These are phyloP conservation scores for Elgaria multicarinata DNA, from an alignment of 2,113 vertebrate genomes.

Conservation along the genomic window DNA sequence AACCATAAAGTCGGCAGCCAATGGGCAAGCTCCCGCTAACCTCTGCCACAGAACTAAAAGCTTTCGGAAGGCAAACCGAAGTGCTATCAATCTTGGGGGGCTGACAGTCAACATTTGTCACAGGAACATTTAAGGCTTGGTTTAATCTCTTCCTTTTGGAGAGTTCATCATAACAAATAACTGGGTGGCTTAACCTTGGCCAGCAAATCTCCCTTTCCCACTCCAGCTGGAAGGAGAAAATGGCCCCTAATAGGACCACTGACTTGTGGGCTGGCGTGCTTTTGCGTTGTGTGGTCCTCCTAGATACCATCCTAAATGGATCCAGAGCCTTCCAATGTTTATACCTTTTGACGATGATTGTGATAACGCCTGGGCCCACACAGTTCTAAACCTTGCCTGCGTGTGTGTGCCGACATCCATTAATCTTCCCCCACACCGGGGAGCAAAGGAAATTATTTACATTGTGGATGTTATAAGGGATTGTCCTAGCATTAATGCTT, in stretches of 20 bases:
- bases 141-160: conserved; percentile 77
- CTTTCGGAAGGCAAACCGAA: conserved; percentile 75
- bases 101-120: conserved; percentile 80
- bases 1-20: conserved; percentile 61
- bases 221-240: conserved; percentile 69
- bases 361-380: conserved; percentile 55
- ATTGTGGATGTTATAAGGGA: conserved; percentile 68
- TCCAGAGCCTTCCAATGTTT: conserved; percentile 66
- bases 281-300: conserved; percentile 77
- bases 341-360: conserved; percentile 66
- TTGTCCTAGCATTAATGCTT: conserved; percentile 75
- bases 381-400: conserved; percentile 65
- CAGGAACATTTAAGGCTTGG: conserved; percentile 77
- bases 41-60: conserved; percentile 82
- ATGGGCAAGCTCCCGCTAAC: conserved; percentile 66
- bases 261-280: conserved; percentile 28
- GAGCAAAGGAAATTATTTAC: conserved; percentile 82
- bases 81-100: conserved; percentile 76
- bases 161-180: conserved; percentile 81
- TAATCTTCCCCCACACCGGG: conserved; percentile 72
- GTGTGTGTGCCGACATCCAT: conserved; percentile 62
- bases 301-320: conserved; percentile 59
- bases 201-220: conserved; percentile 59
- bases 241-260: conserved; percentile 50
- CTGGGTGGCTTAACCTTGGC: conserved; percentile 56